Conservation (phyloP, 2,888 invertebrate genomes). For the Stratiomys singularior region DNA sequence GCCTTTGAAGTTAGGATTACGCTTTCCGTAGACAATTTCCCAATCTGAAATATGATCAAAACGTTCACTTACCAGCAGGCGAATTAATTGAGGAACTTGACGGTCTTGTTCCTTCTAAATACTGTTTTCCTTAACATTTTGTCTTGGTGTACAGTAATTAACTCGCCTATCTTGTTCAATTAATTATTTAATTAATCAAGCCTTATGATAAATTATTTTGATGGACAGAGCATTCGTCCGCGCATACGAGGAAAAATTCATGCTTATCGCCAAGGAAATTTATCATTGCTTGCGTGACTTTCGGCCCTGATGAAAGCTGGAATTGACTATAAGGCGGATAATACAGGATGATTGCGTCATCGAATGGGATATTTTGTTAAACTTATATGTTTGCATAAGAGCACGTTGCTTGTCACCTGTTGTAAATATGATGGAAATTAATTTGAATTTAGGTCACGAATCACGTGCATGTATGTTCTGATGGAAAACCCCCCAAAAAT, state of each 20-base stretch:
- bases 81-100: slow-evolving; percentile 40
- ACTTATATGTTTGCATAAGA: too few species aligned
- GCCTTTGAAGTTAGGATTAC: slow-evolving; percentile 3
- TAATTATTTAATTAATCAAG: slow-evolving; percentile 43
- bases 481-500: too few species aligned
- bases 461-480: too few species aligned
- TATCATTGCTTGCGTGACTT: slow-evolving; percentile 29
- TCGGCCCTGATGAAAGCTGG: background rate
- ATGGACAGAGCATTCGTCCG: background rate
- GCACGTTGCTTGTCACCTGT: too few species aligned
- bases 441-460: too few species aligned
- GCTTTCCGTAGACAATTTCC: background rate
- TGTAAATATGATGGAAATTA: too few species aligned
- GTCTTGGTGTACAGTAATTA: background rate
- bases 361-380: background rate
- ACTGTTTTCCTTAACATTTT: background rate
- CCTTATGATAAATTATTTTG: slow-evolving; percentile 42
- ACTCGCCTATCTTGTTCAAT: slow-evolving; percentile 38
- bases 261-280: background rate
- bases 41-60: background rate
- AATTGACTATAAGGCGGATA: background rate
- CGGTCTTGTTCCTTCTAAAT: background rate
- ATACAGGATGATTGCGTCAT: background rate
- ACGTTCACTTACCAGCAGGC: background rate
- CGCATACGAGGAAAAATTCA: background rate